These are phyloP conservation scores for Synanthedon tipuliformis DNA, from an alignment of 2,888 invertebrate genomes.

Conservation along the genomic window DNA sequence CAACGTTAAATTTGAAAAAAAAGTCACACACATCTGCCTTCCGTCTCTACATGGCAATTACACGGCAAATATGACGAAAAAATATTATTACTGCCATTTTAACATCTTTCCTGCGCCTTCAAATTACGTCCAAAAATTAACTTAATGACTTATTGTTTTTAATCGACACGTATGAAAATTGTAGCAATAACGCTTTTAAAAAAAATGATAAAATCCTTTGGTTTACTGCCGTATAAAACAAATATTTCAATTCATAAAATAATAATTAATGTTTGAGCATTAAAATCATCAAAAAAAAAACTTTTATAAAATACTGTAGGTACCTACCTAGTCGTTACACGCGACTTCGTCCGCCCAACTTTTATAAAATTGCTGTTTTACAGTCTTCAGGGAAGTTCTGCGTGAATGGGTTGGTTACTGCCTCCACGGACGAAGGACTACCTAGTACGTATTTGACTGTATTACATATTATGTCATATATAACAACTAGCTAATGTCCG, in stretches of 20 bases:
- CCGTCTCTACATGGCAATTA: conserved; percentile 52
- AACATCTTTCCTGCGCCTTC: conserved; percentile 33
- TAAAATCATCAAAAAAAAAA: too few species aligned
- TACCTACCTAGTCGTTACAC: too few species aligned
- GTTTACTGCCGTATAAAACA: not conserved
- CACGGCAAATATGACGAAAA: conserved; percentile 41
- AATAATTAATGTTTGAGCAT: not conserved
- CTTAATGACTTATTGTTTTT: conserved; percentile 27
- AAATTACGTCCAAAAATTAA: conserved; percentile 32
- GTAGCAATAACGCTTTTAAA: not conserved
- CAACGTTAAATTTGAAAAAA: conserved; percentile 44
- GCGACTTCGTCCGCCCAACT: too few species aligned
- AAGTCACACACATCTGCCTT: conserved; percentile 62
- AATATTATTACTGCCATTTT: conserved; percentile 29
- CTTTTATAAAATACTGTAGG: too few species aligned
- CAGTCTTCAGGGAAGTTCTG: too few species aligned
- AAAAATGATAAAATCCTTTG: not conserved
- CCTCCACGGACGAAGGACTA: too few species aligned
- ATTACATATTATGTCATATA: too few species aligned
- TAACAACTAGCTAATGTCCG: too few species aligned
- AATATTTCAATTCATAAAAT: not conserved
- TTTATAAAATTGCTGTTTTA: too few species aligned
- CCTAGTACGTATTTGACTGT: too few species aligned
- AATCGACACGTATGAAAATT: not conserved
- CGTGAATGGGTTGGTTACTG: too few species aligned